Evolutionary conservation across 2,113 vertebrate genomes (phyloP).

Genomic region (Rhadina sibilatrix): DNA sequence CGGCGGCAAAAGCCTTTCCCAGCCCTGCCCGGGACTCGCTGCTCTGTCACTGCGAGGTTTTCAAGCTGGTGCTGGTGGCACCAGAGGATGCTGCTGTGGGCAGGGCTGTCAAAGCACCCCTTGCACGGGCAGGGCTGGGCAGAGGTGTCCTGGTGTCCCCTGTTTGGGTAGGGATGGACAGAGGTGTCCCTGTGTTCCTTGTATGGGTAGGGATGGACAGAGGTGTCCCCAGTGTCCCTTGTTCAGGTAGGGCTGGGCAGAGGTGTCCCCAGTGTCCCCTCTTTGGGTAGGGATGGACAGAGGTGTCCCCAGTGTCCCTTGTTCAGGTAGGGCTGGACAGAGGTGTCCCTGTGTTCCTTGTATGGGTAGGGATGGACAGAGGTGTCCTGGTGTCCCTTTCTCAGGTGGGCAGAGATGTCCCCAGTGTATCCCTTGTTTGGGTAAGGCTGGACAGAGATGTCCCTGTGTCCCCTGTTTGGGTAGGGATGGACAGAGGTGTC

Average conservation of each 20-base stretch:
- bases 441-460: rapidly evolving
- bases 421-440: background rate
- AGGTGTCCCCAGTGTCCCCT: background rate
- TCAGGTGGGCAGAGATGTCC: background rate
- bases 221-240: rapidly evolving
- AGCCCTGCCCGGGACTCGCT: background rate
- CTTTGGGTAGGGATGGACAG: rapidly evolving
- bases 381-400: too few species aligned
- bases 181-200: too few species aligned
- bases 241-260: rapidly evolving
- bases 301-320: background rate
- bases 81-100: background rate
- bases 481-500: rapidly evolving
- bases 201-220: rapidly evolving
- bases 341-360: too few species aligned
- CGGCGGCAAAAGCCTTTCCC: background rate
- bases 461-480: rapidly evolving
- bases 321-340: rapidly evolving
- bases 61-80: background rate
- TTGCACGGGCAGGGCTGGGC: rapidly evolving
- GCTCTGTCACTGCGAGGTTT: rapidly evolving
- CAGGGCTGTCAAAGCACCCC: background rate
- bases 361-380: too few species aligned
- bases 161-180: rapidly evolving
- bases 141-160: rapidly evolving